A percentile compares a stretch with the other conserved stretches of the same genome.
These are phyloP conservation scores for Eilema caniola DNA, from an alignment of 2,888 invertebrate genomes.

Conservation along the genomic window DNA sequence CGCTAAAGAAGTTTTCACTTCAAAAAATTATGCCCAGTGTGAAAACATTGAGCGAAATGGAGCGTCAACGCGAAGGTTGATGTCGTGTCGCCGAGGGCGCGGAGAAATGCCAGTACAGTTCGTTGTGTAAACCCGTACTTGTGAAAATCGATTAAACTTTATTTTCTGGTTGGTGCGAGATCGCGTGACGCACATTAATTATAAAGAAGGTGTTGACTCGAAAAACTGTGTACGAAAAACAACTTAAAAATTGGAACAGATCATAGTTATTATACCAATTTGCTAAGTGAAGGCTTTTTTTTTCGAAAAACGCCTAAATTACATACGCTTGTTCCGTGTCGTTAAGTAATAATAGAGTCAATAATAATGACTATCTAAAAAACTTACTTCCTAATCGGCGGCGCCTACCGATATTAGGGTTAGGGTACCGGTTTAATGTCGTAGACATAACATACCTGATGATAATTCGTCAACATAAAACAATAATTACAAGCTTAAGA, in stretches of 20 bases:
- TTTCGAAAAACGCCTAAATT: constrained; percentile 44
- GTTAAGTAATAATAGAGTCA: constrained; percentile 47
- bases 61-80: constrained; percentile 72
- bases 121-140: constrained; percentile 72
- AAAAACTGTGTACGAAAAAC: constrained; percentile 76
- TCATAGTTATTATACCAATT: constrained; percentile 77
- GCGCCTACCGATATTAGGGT: constrained; percentile 15
- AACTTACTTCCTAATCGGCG: constrained; percentile 32
- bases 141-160: constrained; percentile 80
- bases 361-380: constrained; percentile 32
- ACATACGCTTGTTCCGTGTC: constrained; percentile 31
- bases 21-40: constrained; percentile 64
- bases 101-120: constrained; percentile 70
- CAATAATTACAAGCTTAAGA: constrained; percentile 45
- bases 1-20: too few species aligned
- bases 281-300: constrained; percentile 61
- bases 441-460: constrained; percentile 29
- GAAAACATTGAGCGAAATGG: constrained; percentile 73
- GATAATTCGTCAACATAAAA: constrained; percentile 36
- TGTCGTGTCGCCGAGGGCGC: constrained; percentile 68
- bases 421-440: constrained; percentile 21
- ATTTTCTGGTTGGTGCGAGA: constrained; percentile 73
- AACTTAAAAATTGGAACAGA: constrained; percentile 74
- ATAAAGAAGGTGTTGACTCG: constrained; percentile 82
- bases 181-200: constrained; percentile 84